Conservation (phyloP, 2,797 vertebrate genomes). For the Cottoperca gobio region DNA sequence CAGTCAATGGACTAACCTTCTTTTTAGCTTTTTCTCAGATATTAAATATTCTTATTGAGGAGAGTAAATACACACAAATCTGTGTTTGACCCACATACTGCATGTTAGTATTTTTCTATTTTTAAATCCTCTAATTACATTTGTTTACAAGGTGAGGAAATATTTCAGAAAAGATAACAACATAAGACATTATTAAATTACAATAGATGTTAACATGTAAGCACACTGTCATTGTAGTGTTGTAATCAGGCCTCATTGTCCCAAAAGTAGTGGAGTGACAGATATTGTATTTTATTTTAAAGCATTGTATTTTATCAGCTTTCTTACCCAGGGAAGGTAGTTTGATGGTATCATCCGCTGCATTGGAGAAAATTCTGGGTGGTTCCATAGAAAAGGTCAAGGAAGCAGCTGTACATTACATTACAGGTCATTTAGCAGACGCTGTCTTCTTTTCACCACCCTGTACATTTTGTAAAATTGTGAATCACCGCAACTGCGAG, state of each 20-base stretch:
- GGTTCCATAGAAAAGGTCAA: not conserved
- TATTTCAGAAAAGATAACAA: not conserved
- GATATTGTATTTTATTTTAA: not conserved
- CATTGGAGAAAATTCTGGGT: not conserved
- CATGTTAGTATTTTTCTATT: too few relatives aligned
- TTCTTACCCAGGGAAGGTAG: not conserved
- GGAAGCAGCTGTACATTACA: too few relatives aligned
- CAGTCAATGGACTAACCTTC: conserved; percentile 22
- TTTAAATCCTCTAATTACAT: not conserved
- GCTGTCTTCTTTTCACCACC: too few relatives aligned
- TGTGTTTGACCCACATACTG: not conserved
- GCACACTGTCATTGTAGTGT: not conserved
- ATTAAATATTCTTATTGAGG: not conserved
- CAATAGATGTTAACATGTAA: too few relatives aligned
- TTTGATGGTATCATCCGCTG: not conserved
- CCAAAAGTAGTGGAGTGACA: not conserved
- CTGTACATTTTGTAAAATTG: too few relatives aligned
- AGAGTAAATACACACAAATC: not conserved
- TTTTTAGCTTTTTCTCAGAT: not conserved
- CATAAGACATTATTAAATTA: not conserved
- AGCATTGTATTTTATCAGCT: not conserved
- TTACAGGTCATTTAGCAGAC: too few relatives aligned
- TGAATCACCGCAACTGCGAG: too few relatives aligned
- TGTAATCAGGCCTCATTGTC: not conserved
- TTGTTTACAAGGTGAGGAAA: not conserved